These are phyloP conservation scores for Dicyrtomina minuta DNA, from an alignment of 2,888 invertebrate genomes.

Conservation along the genomic window DNA sequence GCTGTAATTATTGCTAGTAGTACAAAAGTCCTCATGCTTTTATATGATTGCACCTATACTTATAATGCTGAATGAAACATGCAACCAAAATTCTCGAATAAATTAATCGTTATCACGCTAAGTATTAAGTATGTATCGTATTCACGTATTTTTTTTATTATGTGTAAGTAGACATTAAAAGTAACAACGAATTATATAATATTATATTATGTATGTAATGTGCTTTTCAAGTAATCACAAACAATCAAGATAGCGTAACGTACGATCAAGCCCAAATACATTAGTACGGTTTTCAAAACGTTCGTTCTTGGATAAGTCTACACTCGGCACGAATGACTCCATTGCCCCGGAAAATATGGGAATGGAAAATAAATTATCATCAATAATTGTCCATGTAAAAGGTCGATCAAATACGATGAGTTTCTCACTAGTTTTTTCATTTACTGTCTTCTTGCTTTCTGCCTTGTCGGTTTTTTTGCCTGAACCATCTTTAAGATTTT, in stretches of 20 bases:
- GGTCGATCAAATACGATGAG: constrained; percentile 23
- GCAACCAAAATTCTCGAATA: too few relatives aligned
- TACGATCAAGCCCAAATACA: constrained; percentile 16
- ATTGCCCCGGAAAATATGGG: constrained; percentile 26
- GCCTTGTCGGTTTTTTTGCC: background rate
- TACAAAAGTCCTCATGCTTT: too few relatives aligned
- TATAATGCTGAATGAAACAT: too few relatives aligned
- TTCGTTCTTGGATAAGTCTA: constrained; percentile 3
- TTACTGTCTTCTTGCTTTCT: background rate
- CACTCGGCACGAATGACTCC: background rate
- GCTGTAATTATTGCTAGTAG: too few relatives aligned
- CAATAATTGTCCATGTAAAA: constrained; percentile 25
- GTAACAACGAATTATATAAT: too few relatives aligned
- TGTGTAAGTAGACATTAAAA: too few relatives aligned
- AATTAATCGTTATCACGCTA: too few relatives aligned
- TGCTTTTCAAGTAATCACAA: too few relatives aligned
- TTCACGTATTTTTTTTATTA: too few relatives aligned
- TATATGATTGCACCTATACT: too few relatives aligned
- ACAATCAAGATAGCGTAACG: constrained; percentile 13
- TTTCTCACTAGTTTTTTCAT: constrained; percentile 3
- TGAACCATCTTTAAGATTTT: background rate
- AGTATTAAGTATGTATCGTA: too few relatives aligned
- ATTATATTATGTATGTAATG: too few relatives aligned
- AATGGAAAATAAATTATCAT: constrained; percentile 20
- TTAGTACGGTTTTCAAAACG: background rate